A percentile compares a stretch with the other conserved stretches of the same genome.
These are phyloP conservation scores for Lemur catta DNA, from an alignment of 2,797 vertebrate species.

Conservation along the genomic window DNA sequence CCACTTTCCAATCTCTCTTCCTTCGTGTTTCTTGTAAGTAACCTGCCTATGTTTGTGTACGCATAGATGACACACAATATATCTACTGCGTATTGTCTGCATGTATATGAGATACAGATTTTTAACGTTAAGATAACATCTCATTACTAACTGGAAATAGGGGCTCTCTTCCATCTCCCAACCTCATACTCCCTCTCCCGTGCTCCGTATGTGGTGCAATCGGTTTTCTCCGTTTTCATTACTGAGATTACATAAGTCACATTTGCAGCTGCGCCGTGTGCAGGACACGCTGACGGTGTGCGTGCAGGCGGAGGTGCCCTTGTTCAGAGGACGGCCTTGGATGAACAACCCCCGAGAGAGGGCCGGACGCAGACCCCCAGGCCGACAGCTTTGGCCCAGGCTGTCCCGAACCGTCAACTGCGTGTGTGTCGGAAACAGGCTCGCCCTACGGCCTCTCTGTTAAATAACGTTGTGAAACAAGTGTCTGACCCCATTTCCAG, in stretches of 20 bases:
- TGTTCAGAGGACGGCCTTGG: background rate
- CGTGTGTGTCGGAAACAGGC: background rate
- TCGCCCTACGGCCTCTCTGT: background rate
- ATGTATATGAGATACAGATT: background rate
- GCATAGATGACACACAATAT: too few relatives aligned
- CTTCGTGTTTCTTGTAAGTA: background rate
- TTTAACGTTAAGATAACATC: background rate
- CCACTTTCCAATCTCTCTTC: background rate
- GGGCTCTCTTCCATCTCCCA: background rate
- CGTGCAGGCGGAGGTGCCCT: too few relatives aligned
- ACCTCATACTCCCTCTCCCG: background rate
- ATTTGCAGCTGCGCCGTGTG: background rate
- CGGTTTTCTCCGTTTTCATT: background rate
- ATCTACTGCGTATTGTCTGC: too few relatives aligned
- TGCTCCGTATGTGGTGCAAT: fast-evolving
- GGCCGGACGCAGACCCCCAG: background rate
- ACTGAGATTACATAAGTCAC: too few relatives aligned
- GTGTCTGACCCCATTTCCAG: background rate
- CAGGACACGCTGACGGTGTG: background rate
- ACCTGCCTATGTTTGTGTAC: background rate
- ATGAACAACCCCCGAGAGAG: too few relatives aligned
- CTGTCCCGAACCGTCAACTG: background rate
- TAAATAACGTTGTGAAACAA: background rate
- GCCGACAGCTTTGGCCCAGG: too few relatives aligned
- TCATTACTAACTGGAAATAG: background rate